phyloP scores from a whole-genome alignment of 2,113 vertebrate species.

The Tachysurus vachellii region DNA sequence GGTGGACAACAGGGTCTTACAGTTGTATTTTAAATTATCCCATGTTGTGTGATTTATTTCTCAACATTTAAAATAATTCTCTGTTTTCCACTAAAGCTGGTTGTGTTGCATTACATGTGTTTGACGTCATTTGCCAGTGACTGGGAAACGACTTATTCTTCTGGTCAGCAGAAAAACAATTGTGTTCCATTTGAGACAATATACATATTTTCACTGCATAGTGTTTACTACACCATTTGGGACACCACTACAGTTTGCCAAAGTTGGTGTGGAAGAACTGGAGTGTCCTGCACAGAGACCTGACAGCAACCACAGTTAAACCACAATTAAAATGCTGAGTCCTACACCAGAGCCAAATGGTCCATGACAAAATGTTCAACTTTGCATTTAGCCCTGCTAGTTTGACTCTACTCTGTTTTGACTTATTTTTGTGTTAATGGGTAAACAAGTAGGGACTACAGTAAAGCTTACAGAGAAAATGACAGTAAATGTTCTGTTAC shows the following conservation, averaged over 20 bases:
- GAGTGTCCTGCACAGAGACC: neutral
- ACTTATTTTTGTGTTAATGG: neutral
- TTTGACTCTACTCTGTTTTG: neutral
- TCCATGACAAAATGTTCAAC: neutral
- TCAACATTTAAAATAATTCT: too few species aligned
- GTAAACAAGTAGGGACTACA: neutral
- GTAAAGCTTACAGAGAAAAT: neutral
- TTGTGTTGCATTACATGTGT: too few species aligned
- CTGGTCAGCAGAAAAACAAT: too few species aligned
- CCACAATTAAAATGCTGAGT: neutral
- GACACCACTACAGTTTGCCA: neutral
- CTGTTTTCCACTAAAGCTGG: too few species aligned
- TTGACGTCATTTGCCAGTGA: too few species aligned
- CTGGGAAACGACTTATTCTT: too few species aligned
- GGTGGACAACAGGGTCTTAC: too few species aligned
- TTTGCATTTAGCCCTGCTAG: neutral
- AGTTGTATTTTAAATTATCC: too few species aligned
- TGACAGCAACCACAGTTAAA: neutral
- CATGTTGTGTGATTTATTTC: too few species aligned
- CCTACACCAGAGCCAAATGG: neutral
- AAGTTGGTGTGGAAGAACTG: neutral
- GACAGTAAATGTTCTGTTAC: slow-evolving; percentile 47
- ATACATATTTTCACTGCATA: too few species aligned
- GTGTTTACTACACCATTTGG: too few species aligned
- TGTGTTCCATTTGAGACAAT: too few species aligned